Percentiles rank a stretch among this genome's conserved stretches.
These are phyloP conservation scores for Anser cygnoides DNA, from an alignment of 2,113 vertebrate genomes.

Conservation along the genomic window DNA sequence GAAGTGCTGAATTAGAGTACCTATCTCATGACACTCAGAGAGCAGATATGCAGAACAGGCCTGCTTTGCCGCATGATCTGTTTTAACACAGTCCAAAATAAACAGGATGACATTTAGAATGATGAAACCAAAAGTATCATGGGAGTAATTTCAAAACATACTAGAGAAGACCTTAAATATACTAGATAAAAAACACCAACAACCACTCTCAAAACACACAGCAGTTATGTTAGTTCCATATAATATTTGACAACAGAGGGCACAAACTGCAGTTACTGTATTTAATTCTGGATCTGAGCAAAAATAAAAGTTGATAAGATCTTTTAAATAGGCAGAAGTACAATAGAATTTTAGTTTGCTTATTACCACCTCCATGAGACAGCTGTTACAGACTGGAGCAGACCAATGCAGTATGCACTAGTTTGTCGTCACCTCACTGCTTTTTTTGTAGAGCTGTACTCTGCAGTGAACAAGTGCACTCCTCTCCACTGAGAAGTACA, in stretches of 20 bases:
- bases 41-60: not conserved
- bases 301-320: not conserved
- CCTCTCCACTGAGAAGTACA: not conserved
- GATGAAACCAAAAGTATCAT: constrained; percentile 1
- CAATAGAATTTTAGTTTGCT: not conserved
- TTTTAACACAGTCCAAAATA: constrained; percentile 34
- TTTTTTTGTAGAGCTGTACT: not conserved
- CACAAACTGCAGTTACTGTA: not conserved
- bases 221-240: not conserved
- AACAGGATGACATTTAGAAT: constrained; percentile 55
- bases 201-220: not conserved
- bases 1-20: not conserved
- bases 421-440: not conserved
- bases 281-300: not conserved
- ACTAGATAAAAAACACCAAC: not conserved
- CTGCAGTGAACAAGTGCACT: not conserved
- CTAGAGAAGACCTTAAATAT: not conserved
- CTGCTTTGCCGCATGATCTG: constrained; percentile 9
- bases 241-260: not conserved
- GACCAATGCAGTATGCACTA: not conserved
- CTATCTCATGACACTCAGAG: not conserved
- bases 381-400: not conserved
- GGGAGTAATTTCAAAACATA: constrained; percentile 24
- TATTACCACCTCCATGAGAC: not conserved
- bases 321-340: not conserved